These are phyloP conservation scores for Caenorhabditis parvicauda DNA, from an alignment of 2,888 invertebrate species.

Conservation along the genomic window DNA sequence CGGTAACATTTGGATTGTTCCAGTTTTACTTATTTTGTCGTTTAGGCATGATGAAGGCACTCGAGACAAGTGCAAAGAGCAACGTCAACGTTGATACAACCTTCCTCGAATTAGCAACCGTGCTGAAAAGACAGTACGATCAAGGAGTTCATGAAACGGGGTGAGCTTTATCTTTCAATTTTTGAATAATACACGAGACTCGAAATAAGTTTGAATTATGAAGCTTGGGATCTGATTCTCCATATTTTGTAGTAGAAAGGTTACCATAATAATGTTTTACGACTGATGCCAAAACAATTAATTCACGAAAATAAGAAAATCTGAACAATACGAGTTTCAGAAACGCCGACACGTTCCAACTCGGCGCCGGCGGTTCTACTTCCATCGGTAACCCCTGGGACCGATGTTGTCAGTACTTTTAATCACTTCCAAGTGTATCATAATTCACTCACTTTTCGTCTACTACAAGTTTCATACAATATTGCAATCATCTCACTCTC, in stretches of 20 bases:
- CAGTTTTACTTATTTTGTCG: neutral
- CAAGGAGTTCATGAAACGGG: slow-evolving; percentile 37
- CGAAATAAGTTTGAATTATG: too few species aligned
- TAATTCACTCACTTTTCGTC: too few species aligned
- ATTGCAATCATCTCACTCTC: too few species aligned
- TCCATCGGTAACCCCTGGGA: slow-evolving; percentile 31
- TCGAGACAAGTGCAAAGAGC: slow-evolving; percentile 64
- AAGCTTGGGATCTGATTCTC: too few species aligned
- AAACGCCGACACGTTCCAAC: slow-evolving; percentile 26
- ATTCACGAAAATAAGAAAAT: too few species aligned
- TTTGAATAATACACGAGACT: too few species aligned
- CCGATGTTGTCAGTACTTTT: slow-evolving; percentile 29
- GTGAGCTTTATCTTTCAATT: neutral
- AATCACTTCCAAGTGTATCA: too few species aligned
- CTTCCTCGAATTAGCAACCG: slow-evolving; percentile 81
- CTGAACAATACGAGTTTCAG: slow-evolving; percentile 5
- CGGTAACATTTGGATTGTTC: slow-evolving; percentile 8
- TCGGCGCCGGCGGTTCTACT: slow-evolving; percentile 42
- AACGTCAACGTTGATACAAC: slow-evolving; percentile 86
- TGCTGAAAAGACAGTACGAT: slow-evolving; percentile 71
- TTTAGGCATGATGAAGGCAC: slow-evolving; percentile 48
- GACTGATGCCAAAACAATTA: too few species aligned
- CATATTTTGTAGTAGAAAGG: neutral
- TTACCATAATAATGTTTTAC: neutral
- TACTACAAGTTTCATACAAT: too few species aligned